Conservation (phyloP, 2,888 invertebrate genomes). For the Nudaria mundana region DNA sequence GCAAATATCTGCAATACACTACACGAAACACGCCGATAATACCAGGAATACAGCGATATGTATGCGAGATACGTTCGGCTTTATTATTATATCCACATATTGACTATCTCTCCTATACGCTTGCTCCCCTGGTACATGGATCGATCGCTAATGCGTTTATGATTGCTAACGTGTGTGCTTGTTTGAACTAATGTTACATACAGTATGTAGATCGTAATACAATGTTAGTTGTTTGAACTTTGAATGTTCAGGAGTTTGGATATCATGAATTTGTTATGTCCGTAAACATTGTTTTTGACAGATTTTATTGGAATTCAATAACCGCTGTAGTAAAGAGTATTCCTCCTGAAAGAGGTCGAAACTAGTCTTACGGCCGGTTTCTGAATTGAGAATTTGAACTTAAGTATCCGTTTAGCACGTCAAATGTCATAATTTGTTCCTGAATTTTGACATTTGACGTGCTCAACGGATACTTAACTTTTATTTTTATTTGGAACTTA, state of each 20-base stretch:
- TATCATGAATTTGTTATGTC: conserved; percentile 3
- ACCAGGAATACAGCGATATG: conserved; percentile 41
- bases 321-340: too few relatives aligned
- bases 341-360: too few relatives aligned
- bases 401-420: too few relatives aligned
- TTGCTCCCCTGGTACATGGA: conserved; percentile 16
- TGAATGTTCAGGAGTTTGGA: conserved; percentile 4
- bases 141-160: conserved; percentile 36
- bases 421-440: too few relatives aligned
- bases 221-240: conserved; percentile 8
- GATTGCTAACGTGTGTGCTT: conserved; percentile 19
- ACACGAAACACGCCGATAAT: conserved; percentile 8
- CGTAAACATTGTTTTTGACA: not conserved
- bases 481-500: too few relatives aligned
- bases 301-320: not conserved
- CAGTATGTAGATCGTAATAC: conserved; percentile 9
- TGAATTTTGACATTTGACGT: too few relatives aligned
- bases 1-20: conserved; percentile 3
- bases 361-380: too few relatives aligned
- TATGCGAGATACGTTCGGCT: conserved; percentile 67
- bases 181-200: conserved; percentile 11
- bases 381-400: too few relatives aligned
- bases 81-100: conserved; percentile 80
- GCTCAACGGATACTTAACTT: too few relatives aligned
- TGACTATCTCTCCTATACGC: conserved; percentile 48